These are phyloP conservation scores for Elanoides forficatus DNA, from an alignment of 2,113 vertebrate genomes.

Conservation along the genomic window DNA sequence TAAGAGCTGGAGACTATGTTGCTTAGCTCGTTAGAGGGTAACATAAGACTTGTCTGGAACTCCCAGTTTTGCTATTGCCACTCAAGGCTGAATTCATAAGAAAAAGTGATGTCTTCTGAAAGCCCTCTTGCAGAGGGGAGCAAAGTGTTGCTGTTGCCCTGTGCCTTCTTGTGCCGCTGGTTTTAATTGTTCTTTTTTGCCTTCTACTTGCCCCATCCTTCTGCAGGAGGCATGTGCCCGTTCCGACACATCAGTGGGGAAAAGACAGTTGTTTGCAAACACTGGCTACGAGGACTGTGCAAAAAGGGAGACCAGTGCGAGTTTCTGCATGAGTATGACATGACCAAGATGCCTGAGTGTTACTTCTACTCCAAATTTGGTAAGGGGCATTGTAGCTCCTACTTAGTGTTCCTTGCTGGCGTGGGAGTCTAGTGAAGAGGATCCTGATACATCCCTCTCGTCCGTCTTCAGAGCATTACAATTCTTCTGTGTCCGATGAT, in stretches of 20 bases:
- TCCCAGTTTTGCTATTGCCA: not conserved
- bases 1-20: not conserved
- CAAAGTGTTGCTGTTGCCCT: not conserved
- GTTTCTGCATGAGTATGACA: conserved; percentile 97
- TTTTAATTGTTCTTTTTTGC: not conserved
- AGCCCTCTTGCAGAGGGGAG: not conserved
- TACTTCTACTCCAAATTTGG: conserved; percentile 99
- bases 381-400: conserved; percentile 53
- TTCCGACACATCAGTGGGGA: conserved; percentile 98
- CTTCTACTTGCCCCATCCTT: not conserved
- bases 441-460: not conserved
- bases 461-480: not conserved
- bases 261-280: conserved; percentile 98
- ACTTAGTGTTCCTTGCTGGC: not conserved
- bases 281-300: conserved; percentile 96
- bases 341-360: conserved; percentile 99
- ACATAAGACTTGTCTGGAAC: too few relatives aligned
- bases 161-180: not conserved
- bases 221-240: conserved; percentile 93
- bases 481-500: not conserved
- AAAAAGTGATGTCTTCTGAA: not conserved
- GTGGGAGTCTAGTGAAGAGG: not conserved
- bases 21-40: not conserved
- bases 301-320: conserved; percentile 99
- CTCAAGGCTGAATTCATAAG: not conserved